Evolutionary conservation across 1,140 invertebrate species (phyloP).

Genomic region (Ganaspis sp.): DNA sequence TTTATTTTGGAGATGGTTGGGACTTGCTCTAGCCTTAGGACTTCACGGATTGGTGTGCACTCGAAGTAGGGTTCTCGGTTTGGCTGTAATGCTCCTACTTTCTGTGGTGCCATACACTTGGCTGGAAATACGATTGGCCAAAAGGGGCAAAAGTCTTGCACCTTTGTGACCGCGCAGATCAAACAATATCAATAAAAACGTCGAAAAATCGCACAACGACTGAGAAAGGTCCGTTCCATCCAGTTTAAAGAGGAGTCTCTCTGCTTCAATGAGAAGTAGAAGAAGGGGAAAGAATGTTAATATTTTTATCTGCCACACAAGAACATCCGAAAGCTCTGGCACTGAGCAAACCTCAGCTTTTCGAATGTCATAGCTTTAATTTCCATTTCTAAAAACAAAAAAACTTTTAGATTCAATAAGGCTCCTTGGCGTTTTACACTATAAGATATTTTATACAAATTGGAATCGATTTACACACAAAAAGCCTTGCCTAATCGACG

Average conservation of each 20-base stretch:
- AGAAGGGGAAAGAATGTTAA: constrained; percentile 36
- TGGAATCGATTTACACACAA: neutral
- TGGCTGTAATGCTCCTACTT: constrained; percentile 69
- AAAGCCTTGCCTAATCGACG: no score
- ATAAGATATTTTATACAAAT: neutral
- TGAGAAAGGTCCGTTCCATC: constrained; percentile 69
- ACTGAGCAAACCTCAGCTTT: constrained; percentile 45
- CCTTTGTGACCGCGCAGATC: constrained; percentile 65
- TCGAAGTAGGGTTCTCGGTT: constrained; percentile 69
- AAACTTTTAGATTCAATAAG: neutral
- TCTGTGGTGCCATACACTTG: constrained; percentile 72
- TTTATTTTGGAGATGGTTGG: constrained; percentile 74
- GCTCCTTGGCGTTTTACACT: neutral
- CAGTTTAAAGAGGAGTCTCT: constrained; percentile 42
- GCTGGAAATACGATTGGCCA: constrained; percentile 69
- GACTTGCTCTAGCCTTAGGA: constrained; percentile 71
- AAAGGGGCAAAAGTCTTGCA: constrained; percentile 64
- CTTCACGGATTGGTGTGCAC: constrained; percentile 74
- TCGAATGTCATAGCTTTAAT: constrained; percentile 18
- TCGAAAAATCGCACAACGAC: constrained; percentile 55
- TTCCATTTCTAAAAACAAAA: neutral
- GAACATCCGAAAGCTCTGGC: constrained; percentile 37
- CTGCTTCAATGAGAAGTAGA: neutral
- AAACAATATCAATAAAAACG: neutral
- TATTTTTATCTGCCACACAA: constrained; percentile 55